A percentile compares a stretch with the other conserved stretches of the same genome.
These are phyloP conservation scores for Botrylloides violaceus DNA, from an alignment of 23 tunicate species.

Conservation along the genomic window DNA sequence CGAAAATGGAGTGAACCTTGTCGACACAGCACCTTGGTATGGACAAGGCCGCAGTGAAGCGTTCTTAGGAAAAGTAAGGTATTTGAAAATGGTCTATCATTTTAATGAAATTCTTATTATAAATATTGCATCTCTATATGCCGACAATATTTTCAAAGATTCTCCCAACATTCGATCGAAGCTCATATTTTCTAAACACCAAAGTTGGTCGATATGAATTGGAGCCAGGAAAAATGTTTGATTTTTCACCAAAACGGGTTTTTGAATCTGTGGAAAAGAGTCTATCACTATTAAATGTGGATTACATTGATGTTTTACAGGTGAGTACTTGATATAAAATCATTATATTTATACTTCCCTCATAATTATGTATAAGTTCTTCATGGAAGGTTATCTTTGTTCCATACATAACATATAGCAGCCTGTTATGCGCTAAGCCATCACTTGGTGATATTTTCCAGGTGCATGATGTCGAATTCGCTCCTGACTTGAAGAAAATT, in stretches of 20 bases:
- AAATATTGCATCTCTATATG: background rate
- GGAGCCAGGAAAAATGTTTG: conserved; percentile 68
- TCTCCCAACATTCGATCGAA: conserved; percentile 43
- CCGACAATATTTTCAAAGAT: conserved; percentile 16
- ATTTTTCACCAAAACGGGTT: conserved; percentile 74
- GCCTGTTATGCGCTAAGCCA: background rate
- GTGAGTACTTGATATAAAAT: conserved; percentile 1
- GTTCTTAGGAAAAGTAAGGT: conserved; percentile 53
- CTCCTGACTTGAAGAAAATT: conserved; percentile 50
- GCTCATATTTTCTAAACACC: conserved; percentile 45
- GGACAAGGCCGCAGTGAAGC: conserved; percentile 77
- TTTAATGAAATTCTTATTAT: background rate
- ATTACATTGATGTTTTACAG: conserved; percentile 84
- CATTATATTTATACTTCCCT: background rate
- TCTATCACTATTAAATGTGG: conserved; percentile 46
- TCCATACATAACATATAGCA: background rate
- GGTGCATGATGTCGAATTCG: conserved; percentile 88
- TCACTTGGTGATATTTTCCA: conserved; percentile 4
- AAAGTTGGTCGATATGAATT: conserved; percentile 75
- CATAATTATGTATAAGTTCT: background rate
- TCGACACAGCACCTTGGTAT: conserved; percentile 94
- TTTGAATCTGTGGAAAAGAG: conserved; percentile 85
- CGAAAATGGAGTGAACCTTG: conserved; percentile 53
- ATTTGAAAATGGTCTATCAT: background rate
- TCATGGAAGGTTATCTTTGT: background rate